phyloP scores from a whole-genome alignment of 2,113 vertebrate genomes.

The Monopterus albus region DNA sequence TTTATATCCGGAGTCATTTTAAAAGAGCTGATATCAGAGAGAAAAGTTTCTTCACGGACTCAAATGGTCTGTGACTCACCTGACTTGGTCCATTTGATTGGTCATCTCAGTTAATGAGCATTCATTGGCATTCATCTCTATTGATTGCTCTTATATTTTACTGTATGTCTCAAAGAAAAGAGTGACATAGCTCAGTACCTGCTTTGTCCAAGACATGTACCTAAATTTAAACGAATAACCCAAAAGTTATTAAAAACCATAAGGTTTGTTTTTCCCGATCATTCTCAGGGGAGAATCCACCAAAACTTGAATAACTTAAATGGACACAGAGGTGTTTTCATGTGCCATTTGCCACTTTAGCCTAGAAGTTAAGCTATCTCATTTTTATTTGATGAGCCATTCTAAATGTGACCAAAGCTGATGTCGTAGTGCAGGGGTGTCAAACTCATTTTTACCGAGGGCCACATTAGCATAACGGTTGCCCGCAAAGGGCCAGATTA shows the following conservation, averaged over 20 bases:
- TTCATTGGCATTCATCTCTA: slow-evolving; percentile 22
- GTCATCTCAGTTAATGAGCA: slow-evolving; percentile 27
- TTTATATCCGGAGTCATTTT: slow-evolving; percentile 22
- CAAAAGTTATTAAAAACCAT: background rate
- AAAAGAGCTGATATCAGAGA: slow-evolving; percentile 25
- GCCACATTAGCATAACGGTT: too few species aligned
- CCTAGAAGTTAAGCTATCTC: background rate
- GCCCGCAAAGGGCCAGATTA: too few species aligned
- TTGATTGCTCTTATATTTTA: slow-evolving; percentile 3
- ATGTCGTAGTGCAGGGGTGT: background rate
- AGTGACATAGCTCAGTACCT: background rate
- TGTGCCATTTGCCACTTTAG: background rate
- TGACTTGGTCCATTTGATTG: slow-evolving; percentile 24
- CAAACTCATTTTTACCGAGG: too few species aligned
- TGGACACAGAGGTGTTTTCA: background rate
- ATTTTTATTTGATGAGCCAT: slow-evolving; percentile 4
- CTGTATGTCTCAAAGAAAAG: slow-evolving; percentile 8
- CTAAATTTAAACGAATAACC: slow-evolving; percentile 15
- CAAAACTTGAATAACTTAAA: background rate
- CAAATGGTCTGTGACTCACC: slow-evolving; percentile 41
- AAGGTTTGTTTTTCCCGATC: slow-evolving; percentile 1
- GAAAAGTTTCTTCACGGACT: slow-evolving; percentile 20
- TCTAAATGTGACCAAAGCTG: background rate
- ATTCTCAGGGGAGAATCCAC: background rate
- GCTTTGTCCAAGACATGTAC: background rate